Base-by-base conservation (phyloP, 2,113 vertebrate genomes). In the Ammodramus savannarum region DNA sequence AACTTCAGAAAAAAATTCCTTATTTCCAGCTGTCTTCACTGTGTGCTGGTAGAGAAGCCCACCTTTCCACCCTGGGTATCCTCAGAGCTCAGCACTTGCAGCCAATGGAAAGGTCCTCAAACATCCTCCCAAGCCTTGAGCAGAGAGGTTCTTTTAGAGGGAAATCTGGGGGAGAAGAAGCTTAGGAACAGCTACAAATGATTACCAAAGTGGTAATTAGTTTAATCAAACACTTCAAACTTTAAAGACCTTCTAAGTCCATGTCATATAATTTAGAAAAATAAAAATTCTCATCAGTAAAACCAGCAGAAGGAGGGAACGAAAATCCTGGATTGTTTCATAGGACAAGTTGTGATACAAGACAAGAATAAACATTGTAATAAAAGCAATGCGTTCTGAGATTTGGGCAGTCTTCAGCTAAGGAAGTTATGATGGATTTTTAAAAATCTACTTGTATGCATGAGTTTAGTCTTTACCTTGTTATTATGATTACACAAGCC, bases 321-420 rank as follows among this genome's bases (percentile, higher is more conserved):
- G 9, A 69, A 55, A 55, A 78, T 9, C 25, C 46, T 81, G 7
- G 15, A 48, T 13, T 31, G 7, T n/a, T 78, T 69, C 32, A 57
- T 17, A 69, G 31, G 23, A 43, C 23, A 52, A 0, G 1, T 58
- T 31, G 9, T 14, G 17, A 83, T 75, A 58, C 2, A 13, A 0
- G 1, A 36, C 1, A 31, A 75, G 27, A 62, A 75, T 26, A 71
- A 75, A 52, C 7, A 58, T 16, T 1, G 1, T 27, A 38, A 74
- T 57, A 71, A 66, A 85, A 82, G 18, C 11, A 71, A 31, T 0
- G 1, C 19, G 34, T 78, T 59, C 29, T 48, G 41, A 90, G 52
- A 57, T 83, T 82, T 71, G 11, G 51, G 48, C 19, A 61, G 7
- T 31, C 23, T 90, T 69, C 27, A 57, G 27, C 31, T 43, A 79